Conservation (phyloP, 2,113 vertebrate species). For the Brachypodius melanocephalos region DNA sequence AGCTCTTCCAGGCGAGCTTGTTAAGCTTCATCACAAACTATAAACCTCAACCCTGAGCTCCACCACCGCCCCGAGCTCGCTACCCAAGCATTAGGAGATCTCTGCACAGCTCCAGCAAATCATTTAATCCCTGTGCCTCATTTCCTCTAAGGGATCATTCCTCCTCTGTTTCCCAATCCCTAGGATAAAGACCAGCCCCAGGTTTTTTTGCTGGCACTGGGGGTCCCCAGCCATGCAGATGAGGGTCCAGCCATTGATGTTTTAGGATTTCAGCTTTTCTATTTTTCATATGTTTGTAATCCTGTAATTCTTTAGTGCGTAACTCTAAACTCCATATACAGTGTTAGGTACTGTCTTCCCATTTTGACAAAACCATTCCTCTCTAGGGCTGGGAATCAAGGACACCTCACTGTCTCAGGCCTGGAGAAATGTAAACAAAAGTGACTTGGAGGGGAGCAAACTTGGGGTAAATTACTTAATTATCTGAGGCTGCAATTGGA, state of each 20-base stretch:
- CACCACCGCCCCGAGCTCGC: background rate
- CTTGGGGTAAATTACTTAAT: background rate
- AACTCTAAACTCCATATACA: background rate
- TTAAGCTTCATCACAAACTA: conserved; percentile 41
- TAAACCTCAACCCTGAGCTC: background rate
- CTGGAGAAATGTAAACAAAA: background rate
- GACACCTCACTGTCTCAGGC: background rate
- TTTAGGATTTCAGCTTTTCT: background rate
- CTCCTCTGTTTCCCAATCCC: background rate
- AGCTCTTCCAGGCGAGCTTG: background rate
- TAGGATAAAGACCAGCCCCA: background rate
- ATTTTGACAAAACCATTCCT: background rate
- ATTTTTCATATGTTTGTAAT: background rate
- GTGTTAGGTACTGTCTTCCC: no score
- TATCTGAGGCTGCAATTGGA: background rate
- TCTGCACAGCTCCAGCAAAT: background rate
- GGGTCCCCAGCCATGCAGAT: rapidly evolving
- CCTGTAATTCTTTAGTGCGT: background rate
- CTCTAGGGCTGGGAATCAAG: background rate
- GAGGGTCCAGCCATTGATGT: background rate
- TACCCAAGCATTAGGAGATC: conserved; percentile 11
- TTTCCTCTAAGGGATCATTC: background rate
- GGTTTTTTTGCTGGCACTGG: background rate
- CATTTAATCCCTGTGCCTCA: background rate
- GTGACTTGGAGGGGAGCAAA: rapidly evolving